Base-by-base conservation (phyloP, 2,888 invertebrate genomes). In the Meloe dianella region DNA sequence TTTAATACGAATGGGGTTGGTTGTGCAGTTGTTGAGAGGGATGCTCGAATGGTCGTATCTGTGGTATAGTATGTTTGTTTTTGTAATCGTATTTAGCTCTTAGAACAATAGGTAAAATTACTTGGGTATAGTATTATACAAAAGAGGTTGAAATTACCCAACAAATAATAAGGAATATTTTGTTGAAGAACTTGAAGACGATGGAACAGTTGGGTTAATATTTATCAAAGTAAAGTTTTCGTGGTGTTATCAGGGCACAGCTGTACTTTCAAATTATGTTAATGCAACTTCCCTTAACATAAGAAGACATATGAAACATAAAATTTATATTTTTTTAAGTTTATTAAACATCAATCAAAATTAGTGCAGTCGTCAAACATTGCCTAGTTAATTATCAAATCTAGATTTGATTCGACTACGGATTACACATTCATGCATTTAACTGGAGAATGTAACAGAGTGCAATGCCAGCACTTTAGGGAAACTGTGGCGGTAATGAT, bases 401-500 rank as follows among this genome's bases (percentile, higher is more conserved):
- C 35, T 57, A 58, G 67, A 70, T 70, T 65, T 67, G 70, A 70
- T 70, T 67, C 63, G 67, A 68, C 60, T 60, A 60, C 30, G 64
- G 66, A 67, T 64, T 70, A 71, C 70, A 72, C 66, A 73, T 71
- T 72, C 73, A 56, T 73, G 71, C 71, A 74, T 70, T 71, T 73
- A 70, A 67, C 65, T 61, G 47, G 60, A 62, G 69, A 69, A 67
- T 69, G 68, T 65, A 71, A 60, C 67, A 69, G 70, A 71, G 72
- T 75, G 73, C 76, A 73, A 69, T 69, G 75, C 65, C 69, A 75
- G 75, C 74, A 76, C 73, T 75, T 75, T 73, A 66, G 67, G 69
- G 72, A 72, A 73, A 69, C 72, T 72, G 70, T 71, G 72, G 72
- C 71, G 71, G 75, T 78, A 77, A 78, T 78, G 78, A 77, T 77